Base-by-base conservation (phyloP, 30 jellyfish, hydroid and myxozoan species). In the Aurelia coerulea region DNA sequence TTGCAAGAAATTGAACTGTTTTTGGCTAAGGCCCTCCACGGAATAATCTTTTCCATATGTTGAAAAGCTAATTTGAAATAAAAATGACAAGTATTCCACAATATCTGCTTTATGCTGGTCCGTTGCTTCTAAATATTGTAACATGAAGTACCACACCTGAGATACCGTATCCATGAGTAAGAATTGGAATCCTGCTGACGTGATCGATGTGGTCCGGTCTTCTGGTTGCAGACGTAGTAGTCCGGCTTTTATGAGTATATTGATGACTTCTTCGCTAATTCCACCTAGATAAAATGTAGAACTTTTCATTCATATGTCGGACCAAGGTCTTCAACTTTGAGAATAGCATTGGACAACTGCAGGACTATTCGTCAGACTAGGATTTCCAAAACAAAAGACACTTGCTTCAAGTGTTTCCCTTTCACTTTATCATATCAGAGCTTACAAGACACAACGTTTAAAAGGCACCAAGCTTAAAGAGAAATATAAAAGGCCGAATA, bases 101-200 rank as follows among this genome's bases (percentile, higher is more conserved):
- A 84, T 73, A 70, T 65, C 95, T 49, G 53, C 23, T 51, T 80
- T 79, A 10, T 81, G 85, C 65, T 82, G 92, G 68, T 96, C 97
- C 49, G 94, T 78, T 5, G 98, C 87, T 56, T 87, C 92, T 76
- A 96, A 67, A 80, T 91, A 90, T 62, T 90, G 97, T 41, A 91
- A 74, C 99, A 96, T 96, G 90, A 90, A 91, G 74, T 90, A 87
- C 98, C 98, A 90, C 53, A 96, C 99, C 62, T 96, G 99, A 9
- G 99, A 86, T 6, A 96, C 94, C 18, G 96, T 82, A 70, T 96
- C 97, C 81, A 90, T 80, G 34, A 96, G 89, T 23, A 96, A 82
- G 54, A 96, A 96, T 78, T 96, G 98, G 82, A 96, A 96, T 1
- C 99, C 99, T 31, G 97, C 92, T n/a, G 99, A 96, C 14, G 99